phyloP scores from a whole-genome alignment of 1,140 invertebrate species.

The Drosophila novamexicana region DNA sequence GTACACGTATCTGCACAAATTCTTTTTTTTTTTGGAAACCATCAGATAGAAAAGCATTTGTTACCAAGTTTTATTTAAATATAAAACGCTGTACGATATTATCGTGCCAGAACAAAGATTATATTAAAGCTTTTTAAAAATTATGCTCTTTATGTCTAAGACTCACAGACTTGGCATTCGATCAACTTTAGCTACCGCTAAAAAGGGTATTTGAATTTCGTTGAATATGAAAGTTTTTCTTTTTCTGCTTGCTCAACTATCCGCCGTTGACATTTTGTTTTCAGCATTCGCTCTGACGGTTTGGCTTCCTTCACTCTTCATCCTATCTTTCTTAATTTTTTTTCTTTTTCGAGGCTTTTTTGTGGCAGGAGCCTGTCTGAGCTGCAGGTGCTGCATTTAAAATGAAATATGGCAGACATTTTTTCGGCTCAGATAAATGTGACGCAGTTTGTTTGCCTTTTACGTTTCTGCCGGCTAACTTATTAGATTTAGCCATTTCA shows the following conservation, averaged over 20 bases:
- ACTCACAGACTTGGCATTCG: no score
- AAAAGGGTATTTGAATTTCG: background rate
- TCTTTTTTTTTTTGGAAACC: no score
- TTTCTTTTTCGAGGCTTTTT: slow-evolving; percentile 21
- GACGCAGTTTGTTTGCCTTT: slow-evolving; percentile 65
- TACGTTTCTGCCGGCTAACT: slow-evolving; percentile 54
- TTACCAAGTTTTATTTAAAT: no score
- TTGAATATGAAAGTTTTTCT: background rate
- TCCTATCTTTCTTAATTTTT: slow-evolving; percentile 22
- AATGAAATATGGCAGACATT: slow-evolving; percentile 81
- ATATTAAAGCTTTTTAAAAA: no score
- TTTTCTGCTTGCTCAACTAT: slow-evolving; percentile 51
- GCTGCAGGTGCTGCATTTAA: slow-evolving; percentile 79
- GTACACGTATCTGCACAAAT: background rate
- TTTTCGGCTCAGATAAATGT: slow-evolving; percentile 74
- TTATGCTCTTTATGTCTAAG: no score
- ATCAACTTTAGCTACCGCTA: no score
- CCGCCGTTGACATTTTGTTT: slow-evolving; percentile 76
- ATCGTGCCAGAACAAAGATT: no score
- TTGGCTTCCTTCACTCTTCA: slow-evolving; percentile 1
- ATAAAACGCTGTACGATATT: no score
- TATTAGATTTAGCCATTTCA: slow-evolving; percentile 59
- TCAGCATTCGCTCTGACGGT: slow-evolving; percentile 49
- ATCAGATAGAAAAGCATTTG: no score
- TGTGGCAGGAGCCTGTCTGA: slow-evolving; percentile 24